These are phyloP conservation scores for Hyaena hyaena DNA, from an alignment of 2,113 vertebrate genomes.

Conservation along the genomic window DNA sequence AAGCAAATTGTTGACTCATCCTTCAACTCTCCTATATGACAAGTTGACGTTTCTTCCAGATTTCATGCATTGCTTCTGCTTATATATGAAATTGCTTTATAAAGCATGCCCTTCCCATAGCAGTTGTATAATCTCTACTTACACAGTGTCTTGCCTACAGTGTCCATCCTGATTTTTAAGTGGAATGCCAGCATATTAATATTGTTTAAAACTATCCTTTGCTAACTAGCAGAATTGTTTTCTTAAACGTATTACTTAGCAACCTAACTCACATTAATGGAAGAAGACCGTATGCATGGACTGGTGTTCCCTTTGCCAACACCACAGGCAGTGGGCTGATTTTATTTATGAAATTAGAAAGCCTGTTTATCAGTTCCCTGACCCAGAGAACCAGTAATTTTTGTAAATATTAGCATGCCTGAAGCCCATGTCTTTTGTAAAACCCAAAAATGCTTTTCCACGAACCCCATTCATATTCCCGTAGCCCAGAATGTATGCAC, in stretches of 20 bases:
- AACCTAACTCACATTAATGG: slow-evolving; percentile 31
- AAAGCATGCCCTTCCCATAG: not conserved
- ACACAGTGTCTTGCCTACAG: slow-evolving; percentile 1
- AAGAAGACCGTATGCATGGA: not conserved
- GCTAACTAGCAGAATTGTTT: slow-evolving; percentile 46
- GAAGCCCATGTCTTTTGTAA: not conserved
- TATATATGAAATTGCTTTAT: slow-evolving; percentile 9
- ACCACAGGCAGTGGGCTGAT: not conserved
- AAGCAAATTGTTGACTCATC: not conserved
- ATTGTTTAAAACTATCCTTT: slow-evolving; percentile 17
- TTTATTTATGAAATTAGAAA: slow-evolving; percentile 61
- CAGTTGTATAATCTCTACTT: not conserved
- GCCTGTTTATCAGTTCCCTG: not conserved
- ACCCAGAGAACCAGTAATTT: not conserved
- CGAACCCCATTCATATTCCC: not conserved
- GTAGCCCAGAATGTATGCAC: not conserved
- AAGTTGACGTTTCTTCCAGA: not conserved
- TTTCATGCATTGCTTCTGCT: not conserved
- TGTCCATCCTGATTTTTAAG: slow-evolving; percentile 5
- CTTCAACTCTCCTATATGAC: not conserved
- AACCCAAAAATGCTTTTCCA: not conserved
- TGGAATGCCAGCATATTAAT: not conserved
- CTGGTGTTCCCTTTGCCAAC: not conserved
- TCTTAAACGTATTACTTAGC: slow-evolving; percentile 30
- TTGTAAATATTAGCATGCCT: not conserved